These are phyloP conservation scores for Candoia aspera DNA, from an alignment of 2,113 vertebrate genomes.

Conservation along the genomic window DNA sequence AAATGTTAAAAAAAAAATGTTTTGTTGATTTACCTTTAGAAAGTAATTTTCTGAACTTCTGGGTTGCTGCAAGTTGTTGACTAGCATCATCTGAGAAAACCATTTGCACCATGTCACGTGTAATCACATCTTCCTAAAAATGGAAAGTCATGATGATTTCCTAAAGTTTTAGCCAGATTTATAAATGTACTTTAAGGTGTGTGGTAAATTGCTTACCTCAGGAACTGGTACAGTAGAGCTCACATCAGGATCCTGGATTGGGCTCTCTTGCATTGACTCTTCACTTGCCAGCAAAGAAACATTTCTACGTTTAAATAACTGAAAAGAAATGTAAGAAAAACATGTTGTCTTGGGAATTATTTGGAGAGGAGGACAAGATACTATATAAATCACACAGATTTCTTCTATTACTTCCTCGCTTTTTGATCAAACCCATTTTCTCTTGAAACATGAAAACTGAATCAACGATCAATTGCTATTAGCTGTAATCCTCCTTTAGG, in stretches of 20 bases:
- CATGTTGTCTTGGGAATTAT: background rate
- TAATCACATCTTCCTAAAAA: constrained; percentile 89
- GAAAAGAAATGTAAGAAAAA: constrained; percentile 41
- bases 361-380: background rate
- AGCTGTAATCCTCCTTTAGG: background rate
- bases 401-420: background rate
- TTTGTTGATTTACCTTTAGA: constrained; percentile 81
- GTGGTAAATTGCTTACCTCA: constrained; percentile 74
- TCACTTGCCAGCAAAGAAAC: constrained; percentile 83
- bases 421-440: background rate
- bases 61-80: constrained; percentile 89
- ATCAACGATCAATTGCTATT: background rate
- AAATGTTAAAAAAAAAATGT: background rate
- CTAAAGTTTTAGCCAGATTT: background rate
- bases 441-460: background rate
- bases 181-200: constrained; percentile 4
- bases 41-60: constrained; percentile 91
- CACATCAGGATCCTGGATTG: constrained; percentile 90
- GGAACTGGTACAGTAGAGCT: constrained; percentile 89
- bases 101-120: constrained; percentile 91
- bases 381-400: background rate
- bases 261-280: constrained; percentile 89
- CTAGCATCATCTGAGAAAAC: constrained; percentile 90
- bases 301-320: constrained; percentile 93
- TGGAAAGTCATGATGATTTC: constrained; percentile 32